A percentile compares a stretch with the other conserved stretches of the same genome.
These are phyloP conservation scores for Acanthaster planci DNA, from an alignment of 35 echinoderm and acorn worm genomes.

Conservation along the genomic window DNA sequence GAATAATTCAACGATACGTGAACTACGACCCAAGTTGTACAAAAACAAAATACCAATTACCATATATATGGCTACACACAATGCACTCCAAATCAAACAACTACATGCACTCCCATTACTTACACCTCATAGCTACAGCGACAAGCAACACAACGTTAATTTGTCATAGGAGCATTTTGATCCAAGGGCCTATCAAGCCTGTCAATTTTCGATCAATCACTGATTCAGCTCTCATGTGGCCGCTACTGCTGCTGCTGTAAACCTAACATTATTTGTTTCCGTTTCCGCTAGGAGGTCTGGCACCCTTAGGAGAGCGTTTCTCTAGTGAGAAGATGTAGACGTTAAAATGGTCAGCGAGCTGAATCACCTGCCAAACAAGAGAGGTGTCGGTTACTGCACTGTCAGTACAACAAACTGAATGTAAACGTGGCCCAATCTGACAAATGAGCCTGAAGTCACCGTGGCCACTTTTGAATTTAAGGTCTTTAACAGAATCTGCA, in stretches of 20 bases:
- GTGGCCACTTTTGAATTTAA: neutral
- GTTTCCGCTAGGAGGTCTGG: neutral
- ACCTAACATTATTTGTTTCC: neutral
- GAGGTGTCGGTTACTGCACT: neutral
- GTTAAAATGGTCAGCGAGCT: conserved; percentile 68
- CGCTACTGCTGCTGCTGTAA: neutral
- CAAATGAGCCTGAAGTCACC: neutral
- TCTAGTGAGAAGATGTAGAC: conserved; percentile 56
- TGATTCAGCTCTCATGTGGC: no score
- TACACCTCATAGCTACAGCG: no score
- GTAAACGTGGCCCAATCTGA: neutral
- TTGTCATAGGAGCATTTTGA: no score
- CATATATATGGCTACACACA: no score
- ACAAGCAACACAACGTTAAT: no score
- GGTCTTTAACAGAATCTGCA: neutral
- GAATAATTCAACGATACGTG: no score
- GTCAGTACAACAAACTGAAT: neutral
- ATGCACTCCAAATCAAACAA: no score
- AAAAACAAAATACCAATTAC: no score
- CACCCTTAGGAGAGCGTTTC: conserved; percentile 17
- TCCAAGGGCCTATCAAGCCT: no score
- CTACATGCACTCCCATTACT: no score
- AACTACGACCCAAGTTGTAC: no score
- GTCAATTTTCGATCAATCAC: no score
- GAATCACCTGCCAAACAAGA: conserved; percentile 41